These are phyloP conservation scores for Clarias batrachus DNA, from an alignment of 2,113 vertebrate genomes.

Conservation along the genomic window DNA sequence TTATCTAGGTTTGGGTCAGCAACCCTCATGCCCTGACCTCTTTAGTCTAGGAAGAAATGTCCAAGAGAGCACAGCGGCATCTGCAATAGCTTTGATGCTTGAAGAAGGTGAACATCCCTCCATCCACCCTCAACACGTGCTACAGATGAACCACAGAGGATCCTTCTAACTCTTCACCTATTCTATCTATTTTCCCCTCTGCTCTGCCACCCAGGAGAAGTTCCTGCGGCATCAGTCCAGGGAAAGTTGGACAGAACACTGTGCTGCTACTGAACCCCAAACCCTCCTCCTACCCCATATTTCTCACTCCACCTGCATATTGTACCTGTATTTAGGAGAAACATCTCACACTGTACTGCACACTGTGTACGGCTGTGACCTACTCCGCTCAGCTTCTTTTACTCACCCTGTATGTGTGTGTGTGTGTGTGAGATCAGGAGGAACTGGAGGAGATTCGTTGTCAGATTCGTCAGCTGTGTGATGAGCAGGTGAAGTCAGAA, in stretches of 20 bases:
- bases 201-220: not conserved
- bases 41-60: too few relatives aligned
- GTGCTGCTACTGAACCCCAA: not conserved
- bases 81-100: not conserved
- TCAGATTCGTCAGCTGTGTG: constrained; percentile 68
- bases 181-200: not conserved
- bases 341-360: not conserved
- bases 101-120: not conserved
- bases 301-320: not conserved
- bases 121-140: not conserved
- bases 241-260: not conserved
- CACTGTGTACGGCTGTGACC: not conserved
- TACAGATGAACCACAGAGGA: not conserved
- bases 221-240: not conserved
- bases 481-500: constrained; percentile 54
- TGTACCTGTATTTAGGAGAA: not conserved
- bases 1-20: too few relatives aligned
- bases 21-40: too few relatives aligned
- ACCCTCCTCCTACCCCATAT: not conserved
- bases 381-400: not conserved
- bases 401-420: not conserved
- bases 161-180: not conserved
- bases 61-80: not conserved
- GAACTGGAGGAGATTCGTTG: constrained; percentile 68
- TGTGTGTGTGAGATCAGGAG: constrained; percentile 57